Percentiles rank a stretch among this genome's conserved stretches.
These are phyloP conservation scores for Synanthedon andrenaeformis DNA, from an alignment of 2,888 invertebrate genomes.

Conservation along the genomic window DNA sequence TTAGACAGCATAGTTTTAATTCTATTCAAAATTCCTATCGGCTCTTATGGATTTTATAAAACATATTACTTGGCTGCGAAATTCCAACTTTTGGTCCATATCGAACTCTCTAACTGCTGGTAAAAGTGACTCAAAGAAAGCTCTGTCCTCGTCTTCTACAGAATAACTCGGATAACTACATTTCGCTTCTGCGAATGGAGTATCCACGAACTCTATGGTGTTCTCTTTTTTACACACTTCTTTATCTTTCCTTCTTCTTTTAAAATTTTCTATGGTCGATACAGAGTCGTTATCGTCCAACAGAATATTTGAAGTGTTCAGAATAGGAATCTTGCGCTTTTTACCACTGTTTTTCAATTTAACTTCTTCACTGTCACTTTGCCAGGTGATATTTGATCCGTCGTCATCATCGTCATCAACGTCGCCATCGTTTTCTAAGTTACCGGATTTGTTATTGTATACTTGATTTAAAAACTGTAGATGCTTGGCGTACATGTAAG, in stretches of 20 bases:
- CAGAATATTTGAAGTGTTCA: background rate
- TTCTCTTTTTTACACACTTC: slow-evolving; percentile 12
- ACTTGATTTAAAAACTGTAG: slow-evolving; percentile 35
- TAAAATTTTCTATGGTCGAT: slow-evolving; percentile 25
- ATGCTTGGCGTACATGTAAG: slow-evolving; percentile 41
- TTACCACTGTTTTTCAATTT: background rate
- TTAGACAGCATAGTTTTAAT: no score
- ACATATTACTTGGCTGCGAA: slow-evolving; percentile 38
- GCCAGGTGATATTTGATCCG: slow-evolving; percentile 16
- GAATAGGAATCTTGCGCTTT: background rate
- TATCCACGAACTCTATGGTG: slow-evolving; percentile 37
- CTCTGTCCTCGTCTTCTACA: slow-evolving; percentile 41
- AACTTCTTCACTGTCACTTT: slow-evolving; percentile 20
- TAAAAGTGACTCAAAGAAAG: slow-evolving; percentile 49
- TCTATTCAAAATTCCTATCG: no score
- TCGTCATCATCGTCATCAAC: slow-evolving; percentile 26
- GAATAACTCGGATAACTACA: slow-evolving; percentile 12
- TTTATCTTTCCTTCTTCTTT: slow-evolving; percentile 19
- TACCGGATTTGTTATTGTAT: slow-evolving; percentile 18
- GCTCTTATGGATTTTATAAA: slow-evolving; percentile 13
- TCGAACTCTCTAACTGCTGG: slow-evolving; percentile 46
- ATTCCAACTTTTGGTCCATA: slow-evolving; percentile 48
- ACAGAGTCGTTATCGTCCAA: background rate
- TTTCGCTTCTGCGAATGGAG: slow-evolving; percentile 23
- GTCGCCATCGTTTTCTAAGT: slow-evolving; percentile 6